phyloP scores from a whole-genome alignment of 2,113 vertebrate genomes.

The Rhizomys pruinosus region DNA sequence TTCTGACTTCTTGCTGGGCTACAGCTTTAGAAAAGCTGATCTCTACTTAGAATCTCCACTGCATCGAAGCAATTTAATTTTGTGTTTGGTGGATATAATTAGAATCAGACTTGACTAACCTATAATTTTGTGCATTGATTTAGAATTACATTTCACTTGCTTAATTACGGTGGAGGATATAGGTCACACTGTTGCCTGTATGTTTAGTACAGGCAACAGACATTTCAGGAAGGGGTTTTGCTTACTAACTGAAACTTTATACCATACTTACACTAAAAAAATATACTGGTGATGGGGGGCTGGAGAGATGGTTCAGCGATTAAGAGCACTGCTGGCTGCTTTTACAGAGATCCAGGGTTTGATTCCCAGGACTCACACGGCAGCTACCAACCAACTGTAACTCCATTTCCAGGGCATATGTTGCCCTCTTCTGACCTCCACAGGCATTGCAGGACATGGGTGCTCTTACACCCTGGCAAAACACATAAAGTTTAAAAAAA shows the following conservation, averaged over 20 bases:
- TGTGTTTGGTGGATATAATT: neutral
- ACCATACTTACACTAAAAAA: neutral
- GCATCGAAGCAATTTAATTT: conserved; percentile 23
- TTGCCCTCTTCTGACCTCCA: no score
- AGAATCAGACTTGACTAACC: neutral
- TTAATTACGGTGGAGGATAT: neutral
- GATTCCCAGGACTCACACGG: no score
- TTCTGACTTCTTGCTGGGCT: conserved; percentile 41
- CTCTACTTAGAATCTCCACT: conserved; percentile 32
- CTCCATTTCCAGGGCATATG: no score
- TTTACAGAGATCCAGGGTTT: no score
- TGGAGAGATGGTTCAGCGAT: no score
- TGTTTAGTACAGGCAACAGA: no score
- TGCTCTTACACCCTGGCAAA: no score
- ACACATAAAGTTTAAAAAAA: no score
- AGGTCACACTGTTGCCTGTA: accelerated
- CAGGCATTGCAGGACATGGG: no score
- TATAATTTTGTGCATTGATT: neutral
- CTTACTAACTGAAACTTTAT: neutral
- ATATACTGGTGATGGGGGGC: no score
- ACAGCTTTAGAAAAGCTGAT: conserved; percentile 22
- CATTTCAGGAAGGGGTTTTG: neutral
- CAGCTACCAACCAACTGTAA: no score
- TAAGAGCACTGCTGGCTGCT: no score
- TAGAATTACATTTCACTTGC: neutral